Evolutionary conservation across 1,140 invertebrate genomes (phyloP).

Genomic region (Oryctes rhinoceros): DNA sequence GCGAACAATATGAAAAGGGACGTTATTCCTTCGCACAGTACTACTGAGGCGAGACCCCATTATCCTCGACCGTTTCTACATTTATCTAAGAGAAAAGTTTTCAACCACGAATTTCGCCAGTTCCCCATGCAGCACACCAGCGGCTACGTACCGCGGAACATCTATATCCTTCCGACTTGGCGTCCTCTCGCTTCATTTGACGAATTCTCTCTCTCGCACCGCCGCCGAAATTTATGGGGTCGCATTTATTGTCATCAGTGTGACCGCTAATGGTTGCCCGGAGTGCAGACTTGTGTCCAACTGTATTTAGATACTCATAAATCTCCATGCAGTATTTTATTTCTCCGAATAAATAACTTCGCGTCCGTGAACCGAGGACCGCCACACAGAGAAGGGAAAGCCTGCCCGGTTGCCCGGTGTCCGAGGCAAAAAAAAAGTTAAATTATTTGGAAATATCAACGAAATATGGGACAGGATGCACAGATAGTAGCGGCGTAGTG

Average conservation of each 20-base stretch:
- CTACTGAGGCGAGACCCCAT: too few relatives aligned
- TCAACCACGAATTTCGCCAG: too few relatives aligned
- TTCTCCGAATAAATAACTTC: conserved; percentile 38
- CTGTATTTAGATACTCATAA: conserved; percentile 51
- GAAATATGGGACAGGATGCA: conserved; percentile 13
- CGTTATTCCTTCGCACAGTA: too few relatives aligned
- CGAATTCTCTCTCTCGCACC: not conserved
- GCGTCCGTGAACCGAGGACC: not conserved
- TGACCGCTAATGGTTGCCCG: conserved; percentile 49
- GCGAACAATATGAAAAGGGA: too few relatives aligned
- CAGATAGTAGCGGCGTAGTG: not conserved
- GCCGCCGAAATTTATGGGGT: conserved; percentile 46
- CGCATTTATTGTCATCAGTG: conserved; percentile 51
- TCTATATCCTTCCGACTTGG: not conserved
- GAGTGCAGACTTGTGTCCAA: conserved; percentile 50
- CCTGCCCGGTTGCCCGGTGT: not conserved
- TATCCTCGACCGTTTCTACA: too few relatives aligned
- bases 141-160: not conserved
- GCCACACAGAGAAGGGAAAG: not conserved
- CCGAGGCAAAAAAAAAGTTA: conserved; percentile 36
- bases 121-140: too few relatives aligned
- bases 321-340: conserved; percentile 43
- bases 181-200: conserved; percentile 21
- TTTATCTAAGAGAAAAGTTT: too few relatives aligned
- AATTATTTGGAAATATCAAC: conserved; percentile 40